Conservation (phyloP, 2,888 invertebrate genomes). For the Automeris io region DNA sequence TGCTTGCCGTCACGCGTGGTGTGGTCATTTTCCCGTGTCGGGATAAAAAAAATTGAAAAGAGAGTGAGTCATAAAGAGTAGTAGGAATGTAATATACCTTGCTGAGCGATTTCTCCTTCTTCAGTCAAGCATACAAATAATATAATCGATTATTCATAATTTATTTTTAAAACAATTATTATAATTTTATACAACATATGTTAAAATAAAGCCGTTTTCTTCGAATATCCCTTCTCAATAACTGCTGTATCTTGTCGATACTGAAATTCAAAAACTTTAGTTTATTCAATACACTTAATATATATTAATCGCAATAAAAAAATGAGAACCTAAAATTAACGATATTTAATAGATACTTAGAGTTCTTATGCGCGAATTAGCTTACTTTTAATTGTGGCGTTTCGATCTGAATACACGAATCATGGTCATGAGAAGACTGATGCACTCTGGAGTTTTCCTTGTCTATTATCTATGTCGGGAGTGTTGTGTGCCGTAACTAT, state of each 20-base stretch:
- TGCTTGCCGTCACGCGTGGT: no score
- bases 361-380: slow-evolving; percentile 13
- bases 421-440: no score
- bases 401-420: no score
- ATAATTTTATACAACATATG: slow-evolving; percentile 9
- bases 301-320: slow-evolving; percentile 2
- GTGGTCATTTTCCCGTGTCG: no score
- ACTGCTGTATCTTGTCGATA: slow-evolving; percentile 15
- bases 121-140: slow-evolving; percentile 31
- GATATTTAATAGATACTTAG: background rate
- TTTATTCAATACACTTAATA: slow-evolving; percentile 20
- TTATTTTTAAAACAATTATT: slow-evolving; percentile 10
- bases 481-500: no score
- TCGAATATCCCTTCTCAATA: slow-evolving; percentile 10
- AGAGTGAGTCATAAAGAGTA: no score
- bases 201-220: slow-evolving; percentile 8
- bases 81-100: no score
- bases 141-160: slow-evolving; percentile 8
- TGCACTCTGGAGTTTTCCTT: background rate
- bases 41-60: no score
- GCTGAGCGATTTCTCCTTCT: slow-evolving; percentile 81
- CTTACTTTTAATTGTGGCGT: slow-evolving; percentile 5
- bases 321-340: background rate
- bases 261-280: slow-evolving; percentile 36
- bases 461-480: no score